Conservation (phyloP, 1,140 invertebrate genomes). For the Protaetia brevitarsis region DNA sequence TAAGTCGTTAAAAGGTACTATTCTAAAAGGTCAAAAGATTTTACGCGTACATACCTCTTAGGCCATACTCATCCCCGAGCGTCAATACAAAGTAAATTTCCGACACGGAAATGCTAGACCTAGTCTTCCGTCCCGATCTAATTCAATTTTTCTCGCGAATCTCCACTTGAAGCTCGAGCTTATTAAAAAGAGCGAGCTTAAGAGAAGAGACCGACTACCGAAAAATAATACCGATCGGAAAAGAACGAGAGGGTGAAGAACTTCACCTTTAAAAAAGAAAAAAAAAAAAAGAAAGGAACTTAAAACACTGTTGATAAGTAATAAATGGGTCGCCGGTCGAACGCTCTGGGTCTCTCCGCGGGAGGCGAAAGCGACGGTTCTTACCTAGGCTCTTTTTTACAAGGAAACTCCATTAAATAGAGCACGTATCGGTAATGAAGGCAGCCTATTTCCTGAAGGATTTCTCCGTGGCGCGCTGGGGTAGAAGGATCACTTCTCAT, state of each 20-base stretch:
- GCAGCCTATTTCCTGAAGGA: constrained; percentile 38
- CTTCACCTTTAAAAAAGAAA: not conserved
- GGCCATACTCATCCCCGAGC: no score
- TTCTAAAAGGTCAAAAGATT: not conserved
- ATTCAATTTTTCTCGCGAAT: constrained; percentile 16
- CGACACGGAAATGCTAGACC: not conserved
- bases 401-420: constrained; percentile 46
- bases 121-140: not conserved
- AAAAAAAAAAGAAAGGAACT: constrained; percentile 20
- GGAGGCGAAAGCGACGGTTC: constrained; percentile 27
- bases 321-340: constrained; percentile 38
- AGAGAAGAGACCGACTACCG: not conserved
- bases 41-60: no score
- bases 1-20: no score
- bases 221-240: not conserved
- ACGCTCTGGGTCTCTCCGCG: constrained; percentile 4
- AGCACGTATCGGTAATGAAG: constrained; percentile 45
- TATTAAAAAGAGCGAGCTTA: not conserved
- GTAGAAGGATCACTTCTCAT: constrained; percentile 34
- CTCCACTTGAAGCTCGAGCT: not conserved
- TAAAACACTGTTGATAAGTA: constrained; percentile 30
- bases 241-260: not conserved
- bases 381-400: constrained; percentile 44
- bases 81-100: constrained; percentile 2
- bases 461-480: constrained; percentile 31